A percentile compares a stretch with the other conserved stretches of the same genome.
phyloP scores from a whole-genome alignment of 2,113 vertebrate genomes.

The Podilymbus podiceps region DNA sequence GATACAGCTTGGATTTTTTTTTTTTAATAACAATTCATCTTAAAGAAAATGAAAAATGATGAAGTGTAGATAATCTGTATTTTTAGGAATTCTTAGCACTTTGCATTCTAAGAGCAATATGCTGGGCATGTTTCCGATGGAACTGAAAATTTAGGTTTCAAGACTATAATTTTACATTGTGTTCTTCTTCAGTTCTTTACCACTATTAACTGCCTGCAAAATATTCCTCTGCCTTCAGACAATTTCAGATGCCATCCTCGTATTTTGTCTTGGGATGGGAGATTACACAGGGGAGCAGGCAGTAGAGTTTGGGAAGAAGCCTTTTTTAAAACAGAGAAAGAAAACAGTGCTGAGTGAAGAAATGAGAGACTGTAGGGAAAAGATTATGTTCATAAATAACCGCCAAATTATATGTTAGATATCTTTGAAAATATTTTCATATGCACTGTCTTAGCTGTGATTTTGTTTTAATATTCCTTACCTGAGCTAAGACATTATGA shows the following conservation, averaged over 20 bases:
- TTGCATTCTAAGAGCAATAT: neutral
- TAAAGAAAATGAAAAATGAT: neutral
- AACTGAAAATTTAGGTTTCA: neutral
- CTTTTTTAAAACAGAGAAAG: neutral
- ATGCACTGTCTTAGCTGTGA: neutral
- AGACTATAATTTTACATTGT: neutral
- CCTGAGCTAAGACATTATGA: neutral
- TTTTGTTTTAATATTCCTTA: neutral
- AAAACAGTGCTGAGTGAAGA: neutral
- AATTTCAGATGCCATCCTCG: neutral
- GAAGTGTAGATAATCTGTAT: neutral
- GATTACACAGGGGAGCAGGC: neutral
- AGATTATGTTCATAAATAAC: neutral
- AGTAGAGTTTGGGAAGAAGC: neutral
- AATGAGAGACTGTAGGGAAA: neutral
- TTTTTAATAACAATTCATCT: neutral
- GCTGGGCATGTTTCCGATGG: neutral
- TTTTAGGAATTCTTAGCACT: neutral
- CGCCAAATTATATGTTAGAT: neutral
- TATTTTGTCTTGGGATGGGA: neutral
- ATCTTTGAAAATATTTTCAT: neutral
- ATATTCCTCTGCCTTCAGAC: neutral
- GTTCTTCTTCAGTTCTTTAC: neutral
- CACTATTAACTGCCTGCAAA: neutral
- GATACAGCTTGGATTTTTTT: neutral